Evolutionary conservation across 2,797 vertebrate species (phyloP), one percentile per base, ranked within the genome.

Genomic region (Enteromius fasciolatus): DNA sequence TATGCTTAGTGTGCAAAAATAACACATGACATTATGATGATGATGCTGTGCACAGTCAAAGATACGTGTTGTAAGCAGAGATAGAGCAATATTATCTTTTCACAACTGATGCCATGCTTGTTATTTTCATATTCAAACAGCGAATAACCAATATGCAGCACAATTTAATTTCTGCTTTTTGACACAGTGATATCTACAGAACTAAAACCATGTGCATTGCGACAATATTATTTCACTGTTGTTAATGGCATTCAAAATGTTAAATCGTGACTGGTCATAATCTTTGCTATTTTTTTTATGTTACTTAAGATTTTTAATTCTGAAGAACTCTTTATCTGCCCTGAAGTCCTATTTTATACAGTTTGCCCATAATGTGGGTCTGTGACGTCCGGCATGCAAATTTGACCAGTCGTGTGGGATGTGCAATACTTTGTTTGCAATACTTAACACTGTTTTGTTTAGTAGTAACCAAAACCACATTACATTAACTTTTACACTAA

Each of bases 381-480:
- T 25, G 46, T 1, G 28, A 73, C 0, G 28, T 33, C 17, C 46
- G 14, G 20, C 39, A 76, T 20, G 75, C 39, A 76, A 28, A 46
- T 76, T 12, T 20, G 0, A 25, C 52, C 14, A 59, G 17, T 41
- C 23, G 36, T 1, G n/a, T 76, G 36, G 33, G 8, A 76, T 61
- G n/a, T 2, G 18, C 63, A n/a, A n/a, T n/a, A n/a, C n/a, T n/a
- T n/a, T 28, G 7, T 61, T 61, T 28, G 74, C 15, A 12, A 61
- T 61, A 63, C 28, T 76, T 39, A 41, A 57, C 50, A 75, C 59
- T 33, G 5, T n/a, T n/a, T 52, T 74, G 31, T 75, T 54, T 39
- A 75, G 18, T 39, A 57, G 50, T 39, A 20, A 3, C 11, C 28
- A 54, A 74, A 14, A 36, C 36, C 52, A 25, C 0, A 2, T 61